phyloP scores from a whole-genome alignment of 1,140 invertebrate species.

The Philaenus spumarius region DNA sequence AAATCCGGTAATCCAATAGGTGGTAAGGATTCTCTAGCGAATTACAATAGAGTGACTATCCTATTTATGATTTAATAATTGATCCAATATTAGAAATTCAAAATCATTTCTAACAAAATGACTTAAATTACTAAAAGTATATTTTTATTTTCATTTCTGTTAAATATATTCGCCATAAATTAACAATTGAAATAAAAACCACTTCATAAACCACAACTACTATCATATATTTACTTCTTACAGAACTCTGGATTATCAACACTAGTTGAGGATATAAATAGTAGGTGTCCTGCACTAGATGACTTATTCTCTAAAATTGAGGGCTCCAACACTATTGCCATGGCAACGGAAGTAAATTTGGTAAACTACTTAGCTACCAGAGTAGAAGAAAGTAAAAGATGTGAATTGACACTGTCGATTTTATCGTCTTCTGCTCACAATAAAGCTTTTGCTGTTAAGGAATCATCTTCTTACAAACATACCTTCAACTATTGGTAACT shows the following conservation, averaged over 20 bases:
- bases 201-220: too few relatives aligned
- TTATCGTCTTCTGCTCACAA: neutral
- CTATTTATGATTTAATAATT: too few relatives aligned
- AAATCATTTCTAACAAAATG: too few relatives aligned
- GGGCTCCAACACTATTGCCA: neutral
- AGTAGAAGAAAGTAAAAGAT: neutral
- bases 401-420: neutral
- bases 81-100: too few relatives aligned
- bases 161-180: too few relatives aligned
- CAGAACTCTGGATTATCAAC: neutral
- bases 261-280: neutral
- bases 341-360: neutral
- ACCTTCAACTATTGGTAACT: slow-evolving; percentile 7
- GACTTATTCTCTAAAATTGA: neutral
- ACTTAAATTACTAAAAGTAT: too few relatives aligned
- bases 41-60: too few relatives aligned
- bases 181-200: too few relatives aligned
- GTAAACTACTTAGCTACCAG: neutral
- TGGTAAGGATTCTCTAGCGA: too few relatives aligned
- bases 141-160: too few relatives aligned
- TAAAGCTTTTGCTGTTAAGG: neutral
- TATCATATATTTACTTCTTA: neutral
- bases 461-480: neutral
- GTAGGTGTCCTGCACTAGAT: neutral
- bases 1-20: too few relatives aligned